Evolutionary conservation across 2,888 invertebrate species (phyloP).

Genomic region (Lomographa bimaculata): DNA sequence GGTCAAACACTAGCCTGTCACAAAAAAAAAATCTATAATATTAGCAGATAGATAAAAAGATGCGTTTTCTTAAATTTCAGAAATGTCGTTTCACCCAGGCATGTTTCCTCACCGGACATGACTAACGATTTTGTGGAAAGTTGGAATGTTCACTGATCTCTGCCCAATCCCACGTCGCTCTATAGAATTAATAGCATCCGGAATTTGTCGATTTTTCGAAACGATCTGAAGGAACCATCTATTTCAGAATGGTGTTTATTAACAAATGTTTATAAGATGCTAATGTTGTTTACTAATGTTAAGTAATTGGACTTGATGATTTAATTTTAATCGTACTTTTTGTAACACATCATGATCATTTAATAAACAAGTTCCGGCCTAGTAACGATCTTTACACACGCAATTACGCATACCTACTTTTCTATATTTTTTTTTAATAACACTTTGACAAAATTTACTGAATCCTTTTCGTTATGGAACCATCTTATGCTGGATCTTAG

Average conservation of each 20-base stretch:
- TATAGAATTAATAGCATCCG: slow-evolving; percentile 39
- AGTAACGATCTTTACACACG: too few species aligned
- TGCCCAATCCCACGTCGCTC: slow-evolving; percentile 33
- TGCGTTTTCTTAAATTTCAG: slow-evolving; percentile 9
- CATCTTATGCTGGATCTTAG: too few species aligned
- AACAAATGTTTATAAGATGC: slow-evolving; percentile 4
- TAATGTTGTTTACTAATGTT: slow-evolving; percentile 12
- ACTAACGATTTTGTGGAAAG: slow-evolving; percentile 47
- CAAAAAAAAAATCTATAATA: too few species aligned
- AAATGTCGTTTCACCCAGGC: slow-evolving; percentile 22
- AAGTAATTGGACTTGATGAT: slow-evolving; percentile 11
- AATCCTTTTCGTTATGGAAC: too few species aligned
- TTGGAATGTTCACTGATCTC: slow-evolving; percentile 36
- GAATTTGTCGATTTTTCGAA: slow-evolving; percentile 25
- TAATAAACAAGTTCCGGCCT: too few species aligned
- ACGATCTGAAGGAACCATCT: slow-evolving; percentile 18
- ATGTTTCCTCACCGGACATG: slow-evolving; percentile 48
- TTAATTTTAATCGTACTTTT: slow-evolving; percentile 4
- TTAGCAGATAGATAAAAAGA: too few species aligned
- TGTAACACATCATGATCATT: slow-evolving; percentile 2
- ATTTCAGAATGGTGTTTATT: slow-evolving; percentile 13
- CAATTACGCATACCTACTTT: too few species aligned
- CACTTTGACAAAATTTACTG: too few species aligned
- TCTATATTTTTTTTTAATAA: too few species aligned
- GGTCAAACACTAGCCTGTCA: too few species aligned